phyloP scores from a whole-genome alignment of 2,888 invertebrate genomes.

The Opisthograptis luteolata region DNA sequence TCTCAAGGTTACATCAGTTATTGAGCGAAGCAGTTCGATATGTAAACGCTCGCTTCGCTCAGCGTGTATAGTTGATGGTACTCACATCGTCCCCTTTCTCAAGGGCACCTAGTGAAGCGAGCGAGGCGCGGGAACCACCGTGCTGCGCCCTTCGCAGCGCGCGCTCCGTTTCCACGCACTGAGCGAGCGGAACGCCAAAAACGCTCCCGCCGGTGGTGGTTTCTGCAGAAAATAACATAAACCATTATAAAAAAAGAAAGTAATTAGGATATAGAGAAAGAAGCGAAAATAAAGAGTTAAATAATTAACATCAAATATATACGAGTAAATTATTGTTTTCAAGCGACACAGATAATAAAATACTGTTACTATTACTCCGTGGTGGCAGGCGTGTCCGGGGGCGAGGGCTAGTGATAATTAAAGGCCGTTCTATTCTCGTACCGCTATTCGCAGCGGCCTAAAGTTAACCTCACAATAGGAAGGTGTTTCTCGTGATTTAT shows the following conservation, averaged over 20 bases:
- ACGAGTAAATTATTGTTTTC: too few species aligned
- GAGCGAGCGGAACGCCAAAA: conserved; percentile 93
- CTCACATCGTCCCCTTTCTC: conserved; percentile 85
- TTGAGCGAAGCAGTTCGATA: too few species aligned
- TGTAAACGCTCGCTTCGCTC: too few species aligned
- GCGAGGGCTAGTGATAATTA: conserved; percentile 9
- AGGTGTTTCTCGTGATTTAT: conserved; percentile 25
- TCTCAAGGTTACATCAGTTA: too few species aligned
- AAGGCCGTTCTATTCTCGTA: conserved; percentile 33
- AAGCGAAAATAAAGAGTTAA: too few species aligned
- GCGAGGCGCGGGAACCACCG: conserved; percentile 88
- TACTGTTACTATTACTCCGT: too few species aligned
- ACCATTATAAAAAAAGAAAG: too few species aligned
- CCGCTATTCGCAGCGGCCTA: conserved; percentile 26
- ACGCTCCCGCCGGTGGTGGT: conserved; percentile 86
- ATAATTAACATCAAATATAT: too few species aligned
- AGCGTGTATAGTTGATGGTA: conserved; percentile 23
- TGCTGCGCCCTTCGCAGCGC: conserved; percentile 73
- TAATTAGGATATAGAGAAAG: too few species aligned
- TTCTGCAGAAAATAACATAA: conserved; percentile 56
- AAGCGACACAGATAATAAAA: too few species aligned
- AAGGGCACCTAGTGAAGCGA: conserved; percentile 87
- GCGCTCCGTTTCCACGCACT: conserved; percentile 93
- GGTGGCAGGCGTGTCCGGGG: not conserved
- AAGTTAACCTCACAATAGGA: conserved; percentile 32